These are phyloP conservation scores for Prunella fulvescens DNA, from an alignment of 2,113 vertebrate species.

Conservation along the genomic window DNA sequence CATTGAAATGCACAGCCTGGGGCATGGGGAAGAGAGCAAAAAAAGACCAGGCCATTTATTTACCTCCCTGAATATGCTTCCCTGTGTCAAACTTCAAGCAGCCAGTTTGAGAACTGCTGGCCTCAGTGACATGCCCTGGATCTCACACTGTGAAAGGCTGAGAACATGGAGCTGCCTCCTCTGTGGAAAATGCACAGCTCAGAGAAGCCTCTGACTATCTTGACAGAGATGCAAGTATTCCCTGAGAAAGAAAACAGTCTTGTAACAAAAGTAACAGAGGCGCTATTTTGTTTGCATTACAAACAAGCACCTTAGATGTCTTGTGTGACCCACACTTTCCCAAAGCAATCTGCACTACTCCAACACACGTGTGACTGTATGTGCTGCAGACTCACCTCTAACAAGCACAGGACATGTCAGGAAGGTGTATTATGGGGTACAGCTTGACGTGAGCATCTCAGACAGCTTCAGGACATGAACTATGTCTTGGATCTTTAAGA, in stretches of 20 bases:
- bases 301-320: neutral
- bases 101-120: neutral
- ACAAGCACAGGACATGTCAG: rapidly evolving
- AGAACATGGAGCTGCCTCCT: neutral
- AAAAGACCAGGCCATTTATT: neutral
- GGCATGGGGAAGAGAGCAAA: neutral
- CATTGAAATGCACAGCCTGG: neutral
- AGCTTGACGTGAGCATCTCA: neutral
- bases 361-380: rapidly evolving
- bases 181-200: neutral
- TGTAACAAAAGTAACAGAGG: neutral
- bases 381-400: neutral
- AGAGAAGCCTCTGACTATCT: neutral
- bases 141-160: neutral
- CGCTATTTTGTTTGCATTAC: neutral
- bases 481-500: neutral
- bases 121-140: neutral
- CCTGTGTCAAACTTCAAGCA: neutral
- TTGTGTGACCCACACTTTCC: neutral
- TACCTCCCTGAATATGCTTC: neutral
- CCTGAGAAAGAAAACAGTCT: neutral
- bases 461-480: neutral
- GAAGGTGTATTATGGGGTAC: neutral
- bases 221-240: neutral
- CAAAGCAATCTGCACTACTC: neutral